Percentiles rank a stretch among this genome's conserved stretches.
phyloP scores from a whole-genome alignment of 35 echinoderm and acorn worm genomes.

The Ptychodera flava region DNA sequence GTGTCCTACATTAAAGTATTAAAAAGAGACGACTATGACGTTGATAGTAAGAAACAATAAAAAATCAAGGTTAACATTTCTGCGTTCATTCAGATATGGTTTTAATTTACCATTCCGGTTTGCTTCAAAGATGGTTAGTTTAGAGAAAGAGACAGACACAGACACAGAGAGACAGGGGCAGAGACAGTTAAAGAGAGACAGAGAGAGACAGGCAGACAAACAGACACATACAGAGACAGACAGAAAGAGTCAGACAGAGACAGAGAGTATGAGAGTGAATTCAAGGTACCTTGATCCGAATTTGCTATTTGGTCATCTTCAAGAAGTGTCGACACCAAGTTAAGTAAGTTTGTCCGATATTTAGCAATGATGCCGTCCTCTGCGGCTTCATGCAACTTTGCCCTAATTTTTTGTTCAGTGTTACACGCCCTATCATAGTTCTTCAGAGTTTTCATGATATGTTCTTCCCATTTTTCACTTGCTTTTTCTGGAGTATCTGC shows the following conservation, averaged over 20 bases:
- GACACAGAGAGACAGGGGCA: background rate
- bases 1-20: no score
- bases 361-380: background rate
- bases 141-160: background rate
- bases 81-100: no score
- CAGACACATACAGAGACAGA: background rate
- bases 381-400: background rate
- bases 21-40: no score
- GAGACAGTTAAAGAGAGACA: background rate
- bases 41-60: no score
- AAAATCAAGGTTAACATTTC: no score
- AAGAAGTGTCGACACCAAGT: no score
- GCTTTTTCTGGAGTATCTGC: background rate
- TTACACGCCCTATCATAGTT: background rate
- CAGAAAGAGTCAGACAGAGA: background rate
- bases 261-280: background rate
- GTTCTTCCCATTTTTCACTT: background rate
- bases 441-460: background rate
- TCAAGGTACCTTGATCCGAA: no score
- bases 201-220: background rate
- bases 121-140: no score
- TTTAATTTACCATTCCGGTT: no score
- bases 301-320: no score
- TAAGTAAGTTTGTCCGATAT: background rate
- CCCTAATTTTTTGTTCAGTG: background rate